Evolutionary conservation across 2,888 invertebrate species (phyloP), one percentile per base, ranked within the genome.

Genomic region (Crematogaster levior): DNA sequence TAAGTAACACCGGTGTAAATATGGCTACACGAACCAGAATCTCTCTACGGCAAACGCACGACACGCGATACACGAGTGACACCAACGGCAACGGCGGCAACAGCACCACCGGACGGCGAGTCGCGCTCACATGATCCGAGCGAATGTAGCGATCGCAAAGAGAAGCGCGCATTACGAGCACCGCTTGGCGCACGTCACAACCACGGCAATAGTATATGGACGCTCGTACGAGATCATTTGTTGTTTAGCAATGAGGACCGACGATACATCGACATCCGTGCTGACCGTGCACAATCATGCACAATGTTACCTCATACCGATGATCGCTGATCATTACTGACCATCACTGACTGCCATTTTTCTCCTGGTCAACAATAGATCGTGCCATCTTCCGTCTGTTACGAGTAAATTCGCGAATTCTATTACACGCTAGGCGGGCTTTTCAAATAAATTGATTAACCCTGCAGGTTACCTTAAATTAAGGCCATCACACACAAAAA

Each of bases 351-450:
- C 91, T 90, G 90, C 93, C 93, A 93, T 93, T 93, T 93, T 92
- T 90, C 91, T 91, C 85, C 87, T 75, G 92, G 87, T 90, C 96
- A 96, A 96, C 96, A 96, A 96, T 96, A 95, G 94, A 94, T 90
- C 91, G 95, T 96, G 96, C 96, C 96, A 96, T 96, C 96, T 96
- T 95, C 94, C 94, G 94, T 72, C 43, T 65, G 30, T 34, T 24
- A 34, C 15, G 18, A n/a, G 30, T 30, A 56, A 46, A 65, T 53
- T 61, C 83, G 63, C 58, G 56, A 70, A 51, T 40, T 63, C 82
- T 56, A 15, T 58, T 30, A 10, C 21, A 6, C 10, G 10, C 21
- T 12, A 27, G 9, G 68, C 68, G 30, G 70, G 15, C 37, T 37
- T 70, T 70, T 51, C 3, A 12, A 70, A 37, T 48, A n/a, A n/a